Conservation (phyloP, 2,888 invertebrate genomes). For the Therioaphis trifolii region DNA sequence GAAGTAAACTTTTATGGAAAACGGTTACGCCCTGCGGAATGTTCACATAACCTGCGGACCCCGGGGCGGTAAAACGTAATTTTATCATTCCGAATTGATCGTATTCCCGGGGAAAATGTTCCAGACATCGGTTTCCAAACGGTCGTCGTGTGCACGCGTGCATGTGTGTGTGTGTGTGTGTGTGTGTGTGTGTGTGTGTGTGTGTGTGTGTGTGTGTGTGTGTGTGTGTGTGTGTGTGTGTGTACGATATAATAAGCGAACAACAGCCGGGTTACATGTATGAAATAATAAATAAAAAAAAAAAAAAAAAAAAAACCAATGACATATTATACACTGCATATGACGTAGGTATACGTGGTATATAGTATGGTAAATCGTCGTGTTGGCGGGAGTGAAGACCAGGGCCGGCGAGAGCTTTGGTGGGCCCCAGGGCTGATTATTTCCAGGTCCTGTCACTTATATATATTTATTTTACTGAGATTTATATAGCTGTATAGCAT, state of each 20-base stretch:
- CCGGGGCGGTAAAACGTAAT: slow-evolving; percentile 57
- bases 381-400: too few species aligned
- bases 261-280: not conserved
- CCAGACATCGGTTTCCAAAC: slow-evolving; percentile 56
- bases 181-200: too few species aligned
- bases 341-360: too few species aligned
- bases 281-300: not conserved
- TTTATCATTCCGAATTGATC: slow-evolving; percentile 61
- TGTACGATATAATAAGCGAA: too few species aligned
- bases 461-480: too few species aligned
- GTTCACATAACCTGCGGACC: slow-evolving; percentile 46
- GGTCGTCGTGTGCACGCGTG: not conserved
- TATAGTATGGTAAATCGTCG: too few species aligned
- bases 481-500: too few species aligned
- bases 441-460: too few species aligned
- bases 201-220: not conserved
- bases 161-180: not conserved
- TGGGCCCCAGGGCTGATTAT: too few species aligned
- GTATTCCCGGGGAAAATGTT: slow-evolving; percentile 52
- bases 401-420: too few species aligned
- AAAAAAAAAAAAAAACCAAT: not conserved
- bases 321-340: too few species aligned
- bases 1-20: slow-evolving; percentile 58
- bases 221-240: not conserved
- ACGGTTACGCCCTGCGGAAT: slow-evolving; percentile 61